Evolutionary conservation across 2,797 vertebrate genomes (phyloP).

Genomic region (Synaphobranchus kaupii): DNA sequence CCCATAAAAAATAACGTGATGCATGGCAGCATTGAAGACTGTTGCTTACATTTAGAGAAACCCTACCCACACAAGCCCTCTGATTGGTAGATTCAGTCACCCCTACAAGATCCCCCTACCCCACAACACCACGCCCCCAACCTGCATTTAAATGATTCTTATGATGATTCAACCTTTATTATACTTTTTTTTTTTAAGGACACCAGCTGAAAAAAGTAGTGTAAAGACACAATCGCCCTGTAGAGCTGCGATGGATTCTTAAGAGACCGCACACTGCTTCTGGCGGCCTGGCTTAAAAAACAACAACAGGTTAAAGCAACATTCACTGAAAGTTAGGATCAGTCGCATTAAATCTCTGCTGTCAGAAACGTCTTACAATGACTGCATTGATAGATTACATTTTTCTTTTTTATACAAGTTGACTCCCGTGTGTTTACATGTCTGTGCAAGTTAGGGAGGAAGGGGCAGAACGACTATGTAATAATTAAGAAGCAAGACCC

Average conservation of each 20-base stretch:
- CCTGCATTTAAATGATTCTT: conserved; percentile 43
- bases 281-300: conserved; percentile 60
- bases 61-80: conserved; percentile 57
- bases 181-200: conserved; percentile 46
- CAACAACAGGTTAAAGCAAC: conserved; percentile 71
- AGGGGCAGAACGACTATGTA: conserved; percentile 65
- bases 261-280: conserved; percentile 51
- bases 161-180: conserved; percentile 11
- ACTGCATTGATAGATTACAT: not conserved
- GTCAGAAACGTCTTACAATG: conserved; percentile 40
- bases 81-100: conserved; percentile 61
- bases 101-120: conserved; percentile 58
- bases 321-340: conserved; percentile 73
- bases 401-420: not conserved
- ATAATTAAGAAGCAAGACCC: conserved; percentile 88
- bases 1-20: not conserved
- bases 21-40: not conserved
- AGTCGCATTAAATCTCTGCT: conserved; percentile 62
- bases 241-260: conserved; percentile 52
- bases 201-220: conserved; percentile 54
- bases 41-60: conserved; percentile 55
- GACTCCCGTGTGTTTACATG: conserved; percentile 30
- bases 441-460: conserved; percentile 51
- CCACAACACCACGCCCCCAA: conserved; percentile 42
- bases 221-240: conserved; percentile 27